A percentile compares a stretch with the other conserved stretches of the same genome.
phyloP scores from a whole-genome alignment of 2,113 vertebrate genomes.

The Laticauda colubrina region DNA sequence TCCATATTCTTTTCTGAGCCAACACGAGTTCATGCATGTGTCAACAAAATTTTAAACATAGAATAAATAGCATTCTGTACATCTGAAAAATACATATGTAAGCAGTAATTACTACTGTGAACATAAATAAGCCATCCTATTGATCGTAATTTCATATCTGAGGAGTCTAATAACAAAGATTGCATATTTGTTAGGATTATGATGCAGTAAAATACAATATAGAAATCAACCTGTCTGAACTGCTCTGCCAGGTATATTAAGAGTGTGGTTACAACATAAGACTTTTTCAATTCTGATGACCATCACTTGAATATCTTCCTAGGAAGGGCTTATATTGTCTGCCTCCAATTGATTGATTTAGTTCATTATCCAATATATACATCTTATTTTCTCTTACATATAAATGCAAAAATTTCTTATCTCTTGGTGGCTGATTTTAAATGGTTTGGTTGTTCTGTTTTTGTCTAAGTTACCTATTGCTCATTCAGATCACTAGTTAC shows the following conservation, averaged over 20 bases:
- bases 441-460: background rate
- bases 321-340: background rate
- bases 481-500: background rate
- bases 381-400: background rate
- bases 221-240: background rate
- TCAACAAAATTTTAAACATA: background rate
- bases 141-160: background rate
- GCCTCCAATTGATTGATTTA: background rate
- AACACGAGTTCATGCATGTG: background rate
- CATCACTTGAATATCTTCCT: background rate
- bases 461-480: background rate
- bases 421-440: background rate
- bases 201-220: background rate
- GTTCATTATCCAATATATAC: background rate
- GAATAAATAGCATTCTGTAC: background rate
- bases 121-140: background rate
- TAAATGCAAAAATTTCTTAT: background rate
- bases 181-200: background rate
- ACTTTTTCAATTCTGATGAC: background rate
- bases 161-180: background rate
- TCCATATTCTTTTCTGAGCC: background rate
- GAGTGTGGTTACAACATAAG: background rate
- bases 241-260: background rate
- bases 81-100: background rate
- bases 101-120: background rate